Evolutionary conservation across 2,888 invertebrate genomes (phyloP).

Genomic region (Agrochola lota): DNA sequence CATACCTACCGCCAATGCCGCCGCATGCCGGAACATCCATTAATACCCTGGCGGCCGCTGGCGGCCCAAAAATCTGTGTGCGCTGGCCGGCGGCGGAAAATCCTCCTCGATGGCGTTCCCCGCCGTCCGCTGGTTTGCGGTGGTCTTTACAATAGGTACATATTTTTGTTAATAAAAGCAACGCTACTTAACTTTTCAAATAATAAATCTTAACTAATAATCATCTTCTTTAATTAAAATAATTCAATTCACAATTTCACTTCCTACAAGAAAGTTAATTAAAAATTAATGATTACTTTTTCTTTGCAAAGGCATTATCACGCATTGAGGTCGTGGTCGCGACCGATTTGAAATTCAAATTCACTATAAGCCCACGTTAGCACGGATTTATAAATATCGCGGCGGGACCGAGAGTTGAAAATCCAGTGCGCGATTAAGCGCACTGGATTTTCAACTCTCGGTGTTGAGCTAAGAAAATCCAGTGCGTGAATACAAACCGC

Average conservation of each 20-base stretch:
- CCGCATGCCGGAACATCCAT: no score
- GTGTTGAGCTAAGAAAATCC: background rate
- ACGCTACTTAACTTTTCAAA: background rate
- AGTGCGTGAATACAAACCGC: background rate
- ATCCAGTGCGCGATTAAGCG: no score
- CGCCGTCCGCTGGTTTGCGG: background rate
- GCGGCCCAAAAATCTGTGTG: no score
- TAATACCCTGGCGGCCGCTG: no score
- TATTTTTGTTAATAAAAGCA: background rate
- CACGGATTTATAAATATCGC: background rate
- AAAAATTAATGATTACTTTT: slow-evolving; percentile 36
- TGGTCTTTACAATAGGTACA: no score
- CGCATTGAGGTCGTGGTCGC: slow-evolving; percentile 4
- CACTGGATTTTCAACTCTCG: background rate
- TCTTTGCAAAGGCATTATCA: slow-evolving; percentile 24
- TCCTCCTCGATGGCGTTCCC: background rate
- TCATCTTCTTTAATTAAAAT: no score
- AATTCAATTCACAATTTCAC: background rate
- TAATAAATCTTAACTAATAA: background rate
- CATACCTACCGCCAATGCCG: background rate
- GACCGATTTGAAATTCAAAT: slow-evolving; percentile 49
- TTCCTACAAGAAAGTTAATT: slow-evolving; percentile 27
- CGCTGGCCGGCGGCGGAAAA: background rate
- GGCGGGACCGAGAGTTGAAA: no score
- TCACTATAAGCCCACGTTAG: slow-evolving; percentile 23